Evolutionary conservation across 2,888 invertebrate genomes (phyloP), one percentile per base, ranked within the genome.

Genomic region (Cerastoderma edule): DNA sequence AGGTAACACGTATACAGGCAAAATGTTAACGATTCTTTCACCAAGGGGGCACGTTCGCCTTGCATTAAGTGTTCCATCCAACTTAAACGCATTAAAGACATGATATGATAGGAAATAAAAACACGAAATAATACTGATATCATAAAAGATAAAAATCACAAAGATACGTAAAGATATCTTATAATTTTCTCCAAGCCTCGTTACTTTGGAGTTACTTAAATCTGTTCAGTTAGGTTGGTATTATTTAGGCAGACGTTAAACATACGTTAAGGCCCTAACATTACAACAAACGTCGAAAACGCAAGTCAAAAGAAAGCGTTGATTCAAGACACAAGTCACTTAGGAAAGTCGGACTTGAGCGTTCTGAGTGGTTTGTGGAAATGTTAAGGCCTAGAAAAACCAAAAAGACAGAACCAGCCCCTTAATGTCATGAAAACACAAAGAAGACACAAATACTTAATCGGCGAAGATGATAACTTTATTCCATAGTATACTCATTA

Each of bases 121-220:
- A 53, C 16, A n/a, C 3, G 48, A 32, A 48, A 28, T 66, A 66
- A 66, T 66, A 66, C 66, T 66, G 66, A 66, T 66, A 28, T 16
- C 28, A 46, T 24, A 64, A n/a, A 24, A 46, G 22, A 56, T 3
- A 56, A 24, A 56, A 28, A 28, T 56, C 32, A 24, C 3, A 24
- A 56, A 56, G 32, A 6, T 27, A 50, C n/a, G n/a, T n/a, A n/a
- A n/a, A n/a, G n/a, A n/a, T n/a, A n/a, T n/a, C n/a, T n/a, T n/a
- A n/a, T n/a, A n/a, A n/a, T n/a, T n/a, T n/a, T n/a, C n/a, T n/a
- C 16, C 5, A 46, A 46, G 46, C 46, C 46, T 3, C 22, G 4
- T 46, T 19, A 46, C 46, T 46, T 22, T 13, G 46, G 46, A 46
- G n/a, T n/a, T n/a, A 2, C 22, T 46, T 46, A 46, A n/a, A n/a